Evolutionary conservation across 1,140 invertebrate genomes (phyloP), one percentile per base, ranked within the genome.

Genomic region (Drosophila erecta): DNA sequence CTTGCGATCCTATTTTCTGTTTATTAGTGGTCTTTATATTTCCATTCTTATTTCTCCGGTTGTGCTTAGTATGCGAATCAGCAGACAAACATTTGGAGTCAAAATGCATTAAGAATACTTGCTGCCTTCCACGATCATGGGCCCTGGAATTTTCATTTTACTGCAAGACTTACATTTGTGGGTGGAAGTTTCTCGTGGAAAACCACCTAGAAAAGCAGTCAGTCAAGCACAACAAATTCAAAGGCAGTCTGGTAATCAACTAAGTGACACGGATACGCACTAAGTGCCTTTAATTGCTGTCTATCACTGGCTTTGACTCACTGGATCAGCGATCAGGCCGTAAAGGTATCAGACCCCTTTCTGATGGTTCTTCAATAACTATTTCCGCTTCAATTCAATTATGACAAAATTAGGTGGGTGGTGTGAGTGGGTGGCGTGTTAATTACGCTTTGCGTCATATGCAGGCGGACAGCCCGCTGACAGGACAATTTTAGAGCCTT

Each of bases 301-400:
- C 47, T 30, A 86, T 70, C 56, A 64, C 50, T 22, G 50, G 4
- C 6, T 20, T 17, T 17, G 40, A 37, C 43, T 54, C 35, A 20
- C 44, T 43, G 14, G 38, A 17, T 22, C 12, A 49, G 15, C 15
- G 66, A 70, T 69, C 53, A 10, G 4, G 15, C 10, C 12, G 30
- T 17, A 17, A 22, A 11, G 17, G 17, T 20, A 17, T 44, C 20
- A 38, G 46, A n/a, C 14, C 8, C 14, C 10, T 30, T 11, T 12
- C 49, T 24, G 24, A 24, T 24, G 24, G 24, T 24, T 24, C 4
- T 24, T 22, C 40, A 53, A 47, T 43, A 40, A 51, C 35, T 73
- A 59, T 77, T 86, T 76, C 50, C 44, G 53, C 41, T 75, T 49
- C 47, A 74, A 81, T 78, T 74, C 61, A 81, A 75, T 81, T 87